phyloP scores from a whole-genome alignment of 2,888 invertebrate species.

The Drosophila glabriapex region DNA sequence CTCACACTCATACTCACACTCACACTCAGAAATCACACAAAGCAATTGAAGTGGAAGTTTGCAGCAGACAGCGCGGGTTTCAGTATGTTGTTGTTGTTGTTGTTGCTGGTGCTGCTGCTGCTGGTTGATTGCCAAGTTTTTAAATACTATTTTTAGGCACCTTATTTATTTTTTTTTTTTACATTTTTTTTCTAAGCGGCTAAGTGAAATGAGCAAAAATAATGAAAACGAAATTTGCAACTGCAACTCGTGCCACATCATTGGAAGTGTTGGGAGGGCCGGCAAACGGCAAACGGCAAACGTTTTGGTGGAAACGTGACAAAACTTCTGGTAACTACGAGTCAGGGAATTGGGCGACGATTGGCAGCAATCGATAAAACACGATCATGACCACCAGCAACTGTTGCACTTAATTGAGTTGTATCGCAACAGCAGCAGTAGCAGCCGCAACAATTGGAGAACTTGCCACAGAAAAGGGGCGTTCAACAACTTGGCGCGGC shows the following conservation, averaged over 20 bases:
- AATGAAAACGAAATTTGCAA: conserved; percentile 58
- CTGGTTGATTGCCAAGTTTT: conserved; percentile 48
- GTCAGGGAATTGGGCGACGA: conserved; percentile 53
- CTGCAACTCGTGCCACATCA: conserved; percentile 41
- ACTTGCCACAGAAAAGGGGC: conserved; percentile 37
- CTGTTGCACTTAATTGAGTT: conserved; percentile 58
- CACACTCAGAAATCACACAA: conserved; percentile 38
- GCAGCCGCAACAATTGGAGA: conserved; percentile 9
- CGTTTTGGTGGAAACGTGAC: conserved; percentile 49
- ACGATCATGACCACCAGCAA: conserved; percentile 64
- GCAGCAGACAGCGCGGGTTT: conserved; percentile 59
- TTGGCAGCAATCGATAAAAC: conserved; percentile 64
- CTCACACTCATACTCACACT: conserved; percentile 9
- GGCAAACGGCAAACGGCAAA: not conserved
- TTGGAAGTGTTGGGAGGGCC: conserved; percentile 1
- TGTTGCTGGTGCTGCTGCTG: conserved; percentile 24
- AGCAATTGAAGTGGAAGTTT: conserved; percentile 72
- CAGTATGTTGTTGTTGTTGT: not conserved
- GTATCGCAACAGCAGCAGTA: conserved; percentile 14
- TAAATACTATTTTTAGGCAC: conserved; percentile 66
- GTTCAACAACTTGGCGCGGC: conserved; percentile 44
- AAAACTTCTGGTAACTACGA: conserved; percentile 42
- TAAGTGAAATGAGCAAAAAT: conserved; percentile 31
- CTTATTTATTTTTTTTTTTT: conserved; percentile 5
- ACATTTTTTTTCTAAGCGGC: conserved; percentile 32